Conservation (phyloP, 2,888 invertebrate genomes). For the Scaptomyza caliginosa region DNA sequence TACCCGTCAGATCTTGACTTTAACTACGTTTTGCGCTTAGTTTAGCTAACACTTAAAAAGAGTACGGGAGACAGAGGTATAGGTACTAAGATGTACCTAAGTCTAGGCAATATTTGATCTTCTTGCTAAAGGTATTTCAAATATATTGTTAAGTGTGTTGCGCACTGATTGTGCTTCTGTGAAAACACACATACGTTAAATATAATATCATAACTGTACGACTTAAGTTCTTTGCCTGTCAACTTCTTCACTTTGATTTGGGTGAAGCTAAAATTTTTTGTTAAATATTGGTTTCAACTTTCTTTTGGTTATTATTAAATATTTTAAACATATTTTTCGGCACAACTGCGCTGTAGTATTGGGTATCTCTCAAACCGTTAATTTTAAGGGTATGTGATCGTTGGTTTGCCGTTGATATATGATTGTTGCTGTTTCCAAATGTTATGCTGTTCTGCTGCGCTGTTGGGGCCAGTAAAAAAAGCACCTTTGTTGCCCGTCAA, state of each 20-base stretch:
- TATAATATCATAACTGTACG: no score
- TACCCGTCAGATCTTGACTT: slow-evolving; percentile 80
- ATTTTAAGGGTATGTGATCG: neutral
- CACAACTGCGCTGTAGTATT: no score
- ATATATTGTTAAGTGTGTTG: neutral
- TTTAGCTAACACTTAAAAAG: slow-evolving; percentile 25
- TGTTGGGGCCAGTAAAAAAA: slow-evolving; percentile 34
- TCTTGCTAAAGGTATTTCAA: neutral
- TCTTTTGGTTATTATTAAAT: no score
- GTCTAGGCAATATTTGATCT: slow-evolving; percentile 36
- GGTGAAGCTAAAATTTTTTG: no score
- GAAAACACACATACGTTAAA: no score
- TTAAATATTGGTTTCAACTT: no score
- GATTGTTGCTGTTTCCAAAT: slow-evolving; percentile 31
- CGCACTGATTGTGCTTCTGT: no score
- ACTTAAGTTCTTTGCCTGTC: no score
- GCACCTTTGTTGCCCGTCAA: slow-evolving; percentile 75
- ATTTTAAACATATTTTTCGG: no score
- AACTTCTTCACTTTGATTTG: no score
- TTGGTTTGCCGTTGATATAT: neutral
- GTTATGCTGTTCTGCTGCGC: slow-evolving; percentile 19
- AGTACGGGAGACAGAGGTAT: slow-evolving; percentile 2
- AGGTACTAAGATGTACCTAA: slow-evolving; percentile 1
- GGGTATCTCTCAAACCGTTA: no score
- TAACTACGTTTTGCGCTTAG: slow-evolving; percentile 80